These are phyloP conservation scores for Protobothrops flavoviridis DNA, from an alignment of 2,113 vertebrate genomes.

Conservation along the genomic window DNA sequence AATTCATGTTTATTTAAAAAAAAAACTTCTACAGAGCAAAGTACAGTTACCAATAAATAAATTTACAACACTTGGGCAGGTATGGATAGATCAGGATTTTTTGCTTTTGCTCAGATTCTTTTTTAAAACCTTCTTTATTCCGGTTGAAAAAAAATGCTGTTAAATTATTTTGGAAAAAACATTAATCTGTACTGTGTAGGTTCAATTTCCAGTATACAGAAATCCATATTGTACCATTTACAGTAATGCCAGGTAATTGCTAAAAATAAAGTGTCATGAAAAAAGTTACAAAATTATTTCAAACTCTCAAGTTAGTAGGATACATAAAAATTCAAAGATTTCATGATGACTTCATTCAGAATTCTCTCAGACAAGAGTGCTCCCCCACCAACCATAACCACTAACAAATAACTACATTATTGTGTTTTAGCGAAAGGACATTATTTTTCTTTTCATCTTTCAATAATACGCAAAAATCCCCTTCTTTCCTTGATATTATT, in stretches of 20 bases:
- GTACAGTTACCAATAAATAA: not conserved
- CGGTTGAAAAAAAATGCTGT: not conserved
- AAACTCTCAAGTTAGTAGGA: not conserved
- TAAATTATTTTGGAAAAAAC: not conserved
- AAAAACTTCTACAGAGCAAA: not conserved
- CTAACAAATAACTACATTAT: not conserved
- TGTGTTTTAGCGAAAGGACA: not conserved
- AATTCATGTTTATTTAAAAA: not conserved
- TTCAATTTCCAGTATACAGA: not conserved
- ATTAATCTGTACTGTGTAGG: not conserved
- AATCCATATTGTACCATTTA: not conserved
- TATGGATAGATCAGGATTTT: not conserved
- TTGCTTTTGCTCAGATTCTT: not conserved
- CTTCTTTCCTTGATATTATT: conserved; percentile 37
- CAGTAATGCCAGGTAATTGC: not conserved
- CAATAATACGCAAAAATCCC: not conserved
- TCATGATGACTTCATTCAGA: not conserved
- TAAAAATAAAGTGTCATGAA: not conserved
- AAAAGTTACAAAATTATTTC: not conserved
- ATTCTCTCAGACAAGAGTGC: not conserved
- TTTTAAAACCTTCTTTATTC: not conserved
- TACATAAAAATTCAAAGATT: not conserved
- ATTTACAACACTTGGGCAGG: not conserved
- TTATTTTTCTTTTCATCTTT: conserved; percentile 18
- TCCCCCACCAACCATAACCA: not conserved